Base-by-base conservation (phyloP, 2,113 vertebrate species). In the Sardina pilchardus region DNA sequence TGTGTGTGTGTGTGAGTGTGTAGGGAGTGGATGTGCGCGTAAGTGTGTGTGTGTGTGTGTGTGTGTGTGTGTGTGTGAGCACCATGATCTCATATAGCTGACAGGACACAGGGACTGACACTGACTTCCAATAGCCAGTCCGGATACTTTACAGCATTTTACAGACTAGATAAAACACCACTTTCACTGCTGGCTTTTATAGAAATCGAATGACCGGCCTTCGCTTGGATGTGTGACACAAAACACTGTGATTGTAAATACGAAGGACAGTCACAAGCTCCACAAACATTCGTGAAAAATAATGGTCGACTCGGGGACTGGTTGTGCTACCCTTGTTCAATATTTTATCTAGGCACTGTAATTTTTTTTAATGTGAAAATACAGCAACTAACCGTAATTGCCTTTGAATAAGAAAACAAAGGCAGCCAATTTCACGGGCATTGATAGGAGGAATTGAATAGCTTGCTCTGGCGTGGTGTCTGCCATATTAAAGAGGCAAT, bases 351-450 rank as follows among this genome's bases (percentile, higher is more conserved):
- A 26, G 3, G 8, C 26, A 34, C 63, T 71, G n/a, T 71, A 2
- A 53, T 16, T 71, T 71, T 42, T 14, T 71, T 34, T 71, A 63
- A 30, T 71, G 63, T 71, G 30, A 85, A 56, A 81, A 80, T 44
- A 48, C 81, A 71, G 12, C 63, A 71, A 71, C 63, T 71, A 71
- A 71, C 63, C 2, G 26, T 71, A 71, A 71, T 71, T 71, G 63
- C 24, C 30, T 85, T 85, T 47, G 34, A 56, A 85, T 81, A 47
- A 81, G 45, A 81, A 42, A 85, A 78, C 50, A 82, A 84, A 82
- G 47, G 81, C 56, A 82, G 26, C 81, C 85, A 82, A 86, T 86
- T 86, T 86, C 81, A 86, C 85, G 81, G 39, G 44, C 81, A 82
- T 82, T 86, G 56, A 63, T 81, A 86, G 85, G 19, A 45, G 56